Evolutionary conservation across 1,140 invertebrate species (phyloP), one percentile per base, ranked within the genome.

Genomic region (Hypsibius dujardini): DNA sequence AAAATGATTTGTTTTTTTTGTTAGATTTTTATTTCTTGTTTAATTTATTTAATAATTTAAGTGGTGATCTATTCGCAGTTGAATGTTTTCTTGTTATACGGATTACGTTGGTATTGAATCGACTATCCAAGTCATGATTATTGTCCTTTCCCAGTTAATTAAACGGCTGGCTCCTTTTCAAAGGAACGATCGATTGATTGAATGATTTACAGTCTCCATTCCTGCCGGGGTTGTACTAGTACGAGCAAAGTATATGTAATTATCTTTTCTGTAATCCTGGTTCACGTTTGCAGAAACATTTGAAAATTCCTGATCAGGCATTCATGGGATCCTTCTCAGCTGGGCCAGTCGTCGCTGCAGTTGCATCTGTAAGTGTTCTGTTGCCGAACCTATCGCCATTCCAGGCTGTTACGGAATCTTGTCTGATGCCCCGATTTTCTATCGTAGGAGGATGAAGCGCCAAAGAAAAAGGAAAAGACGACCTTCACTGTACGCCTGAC

Each of bases 271-370:
- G n/a, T n/a, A n/a, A n/a, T 56, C 50, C 7, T n/a, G 56, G n/a
- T 67, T 70, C 60, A 73, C 84, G 89, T 2, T 81, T 95, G 2
- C 91, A 94, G 81, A 90, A 86, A 77, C 85, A 87, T 73, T 79
- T 96, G 1, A 95, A 95, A 78, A 85, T 96, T 67, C 88, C 91
- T 69, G 92, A 95, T 83, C 86, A 89, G 1, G 89, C 92, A 28
- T 81, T 89, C 71, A 90, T 92, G 85, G 84, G 89, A n/a, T 82
- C 87, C 76, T 85, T 85, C 47, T 85, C 82, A 28, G 85, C 87
- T 74, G 62, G 2, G 2, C 46, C 74, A 74, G 59, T 73, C 56
- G 7, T 74, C 0, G 72, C 72, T n/a, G 45, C 71, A 28, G 71
- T 69, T 12, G 47, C 69, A 42, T 69, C 71, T 56, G 71, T 47